These are phyloP conservation scores for Zeus faber DNA, from an alignment of 2,113 vertebrate species.

Conservation along the genomic window DNA sequence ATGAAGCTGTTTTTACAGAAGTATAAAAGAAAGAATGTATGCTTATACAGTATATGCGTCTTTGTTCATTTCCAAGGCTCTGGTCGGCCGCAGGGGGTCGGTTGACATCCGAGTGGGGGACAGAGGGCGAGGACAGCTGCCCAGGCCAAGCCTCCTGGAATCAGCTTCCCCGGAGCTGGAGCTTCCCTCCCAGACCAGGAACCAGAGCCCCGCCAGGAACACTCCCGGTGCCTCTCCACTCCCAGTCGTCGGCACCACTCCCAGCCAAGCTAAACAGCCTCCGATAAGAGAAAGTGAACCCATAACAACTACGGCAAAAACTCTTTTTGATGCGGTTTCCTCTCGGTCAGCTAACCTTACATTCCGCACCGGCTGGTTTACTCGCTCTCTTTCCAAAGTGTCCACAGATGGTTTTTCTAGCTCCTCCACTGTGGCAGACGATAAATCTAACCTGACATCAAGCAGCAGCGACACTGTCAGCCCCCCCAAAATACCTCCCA, in stretches of 20 bases:
- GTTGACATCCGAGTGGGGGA: background rate
- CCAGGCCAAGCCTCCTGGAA: slow-evolving; percentile 27
- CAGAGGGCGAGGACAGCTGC: slow-evolving; percentile 39
- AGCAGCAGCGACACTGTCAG: background rate
- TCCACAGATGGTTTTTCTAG: background rate
- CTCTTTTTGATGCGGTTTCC: slow-evolving; percentile 51
- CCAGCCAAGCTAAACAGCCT: slow-evolving; percentile 8
- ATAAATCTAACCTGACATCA: slow-evolving; percentile 16
- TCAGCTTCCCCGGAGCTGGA: slow-evolving; percentile 26
- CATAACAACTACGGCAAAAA: slow-evolving; percentile 16
- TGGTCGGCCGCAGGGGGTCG: slow-evolving; percentile 7
- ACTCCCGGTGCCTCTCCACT: background rate
- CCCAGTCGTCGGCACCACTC: slow-evolving; percentile 4
- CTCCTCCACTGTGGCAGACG: slow-evolving; percentile 6
- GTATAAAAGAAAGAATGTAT: too few relatives aligned
- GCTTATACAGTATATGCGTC: too few relatives aligned
- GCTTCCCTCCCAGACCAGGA: slow-evolving; percentile 19
- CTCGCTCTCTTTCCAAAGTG: slow-evolving; percentile 18
- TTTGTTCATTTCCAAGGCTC: slow-evolving; percentile 34
- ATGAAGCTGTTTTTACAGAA: too few relatives aligned
- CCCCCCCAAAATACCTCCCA: background rate
- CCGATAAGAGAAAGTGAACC: slow-evolving; percentile 1
- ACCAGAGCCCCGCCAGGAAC: slow-evolving; percentile 11
- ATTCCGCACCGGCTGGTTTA: slow-evolving; percentile 22
- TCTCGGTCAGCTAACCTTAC: slow-evolving; percentile 37